A percentile compares a stretch with the other conserved stretches of the same genome.
Conservation (phyloP, 2,888 invertebrate species). For the Melanostoma mellinum region DNA sequence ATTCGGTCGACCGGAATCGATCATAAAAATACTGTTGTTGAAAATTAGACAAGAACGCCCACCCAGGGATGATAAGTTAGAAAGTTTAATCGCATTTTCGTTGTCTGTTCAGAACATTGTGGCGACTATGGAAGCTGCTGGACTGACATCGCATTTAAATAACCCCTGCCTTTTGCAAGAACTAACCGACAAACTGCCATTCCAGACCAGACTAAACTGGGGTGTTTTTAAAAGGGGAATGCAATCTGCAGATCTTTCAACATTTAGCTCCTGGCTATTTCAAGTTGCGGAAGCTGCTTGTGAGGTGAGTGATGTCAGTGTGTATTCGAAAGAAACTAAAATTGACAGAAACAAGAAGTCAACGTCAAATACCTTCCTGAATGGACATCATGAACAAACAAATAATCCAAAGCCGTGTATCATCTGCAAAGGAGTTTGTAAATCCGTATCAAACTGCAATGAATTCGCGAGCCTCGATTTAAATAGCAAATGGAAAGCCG, state of each 20-base stretch:
- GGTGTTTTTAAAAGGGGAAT: constrained; percentile 29
- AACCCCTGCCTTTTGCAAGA: constrained; percentile 61
- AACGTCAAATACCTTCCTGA: neutral
- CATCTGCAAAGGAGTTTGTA: constrained; percentile 6
- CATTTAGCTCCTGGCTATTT: constrained; percentile 38
- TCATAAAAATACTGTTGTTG: neutral
- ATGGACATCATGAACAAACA: neutral
- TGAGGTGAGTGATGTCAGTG: neutral
- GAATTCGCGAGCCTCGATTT: neutral
- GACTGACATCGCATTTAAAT: constrained; percentile 34
- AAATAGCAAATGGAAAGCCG: constrained; percentile 9
- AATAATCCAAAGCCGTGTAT: neutral
- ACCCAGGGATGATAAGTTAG: neutral
- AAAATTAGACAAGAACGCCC: neutral
- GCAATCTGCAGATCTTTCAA: neutral
- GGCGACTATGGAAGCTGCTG: constrained; percentile 51
- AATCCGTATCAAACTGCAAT: neutral
- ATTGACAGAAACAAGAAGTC: neutral
- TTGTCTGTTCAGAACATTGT: constrained; percentile 52
- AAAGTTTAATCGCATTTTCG: constrained; percentile 15
- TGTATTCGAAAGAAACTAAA: neutral
- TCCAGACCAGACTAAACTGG: constrained; percentile 61
- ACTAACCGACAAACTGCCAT: constrained; percentile 61
- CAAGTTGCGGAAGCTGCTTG: constrained; percentile 9
- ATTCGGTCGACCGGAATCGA: constrained; percentile 12